phyloP scores from a whole-genome alignment of 2,113 vertebrate species.

The Martes martes region DNA sequence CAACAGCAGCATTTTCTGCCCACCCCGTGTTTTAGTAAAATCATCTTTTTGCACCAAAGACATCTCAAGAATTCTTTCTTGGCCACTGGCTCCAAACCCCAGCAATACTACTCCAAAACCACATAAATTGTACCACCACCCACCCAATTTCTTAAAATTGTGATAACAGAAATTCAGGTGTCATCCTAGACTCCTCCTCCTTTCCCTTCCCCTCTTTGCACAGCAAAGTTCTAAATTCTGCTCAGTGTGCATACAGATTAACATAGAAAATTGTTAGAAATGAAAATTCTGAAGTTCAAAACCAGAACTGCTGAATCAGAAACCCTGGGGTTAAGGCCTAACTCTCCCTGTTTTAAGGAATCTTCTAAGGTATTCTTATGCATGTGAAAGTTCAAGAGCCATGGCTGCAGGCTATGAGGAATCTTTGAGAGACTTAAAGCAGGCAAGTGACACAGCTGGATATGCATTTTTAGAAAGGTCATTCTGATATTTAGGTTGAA shows the following conservation, averaged over 20 bases:
- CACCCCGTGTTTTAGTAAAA: neutral
- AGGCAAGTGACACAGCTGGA: neutral
- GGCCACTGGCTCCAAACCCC: neutral
- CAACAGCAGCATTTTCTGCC: neutral
- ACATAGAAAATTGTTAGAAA: conserved; percentile 16
- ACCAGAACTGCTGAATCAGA: neutral
- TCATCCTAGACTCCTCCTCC: neutral
- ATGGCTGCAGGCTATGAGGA: neutral
- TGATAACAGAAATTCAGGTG: neutral
- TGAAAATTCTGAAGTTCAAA: neutral
- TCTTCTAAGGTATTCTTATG: neutral
- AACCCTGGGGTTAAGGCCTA: neutral
- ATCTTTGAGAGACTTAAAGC: neutral
- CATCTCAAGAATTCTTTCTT: neutral
- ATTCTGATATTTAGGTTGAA: conserved; percentile 1
- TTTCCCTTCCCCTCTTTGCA: neutral
- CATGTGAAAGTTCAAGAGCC: neutral
- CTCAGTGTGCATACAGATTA: neutral
- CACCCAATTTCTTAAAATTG: neutral
- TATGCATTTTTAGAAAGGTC: conserved; percentile 5
- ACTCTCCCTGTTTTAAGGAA: neutral
- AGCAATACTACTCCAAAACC: neutral
- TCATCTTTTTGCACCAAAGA: neutral
- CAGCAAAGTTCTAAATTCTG: neutral
- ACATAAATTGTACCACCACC: neutral